These are phyloP conservation scores for Blera fallax DNA, from an alignment of 2,888 invertebrate genomes.

Conservation along the genomic window DNA sequence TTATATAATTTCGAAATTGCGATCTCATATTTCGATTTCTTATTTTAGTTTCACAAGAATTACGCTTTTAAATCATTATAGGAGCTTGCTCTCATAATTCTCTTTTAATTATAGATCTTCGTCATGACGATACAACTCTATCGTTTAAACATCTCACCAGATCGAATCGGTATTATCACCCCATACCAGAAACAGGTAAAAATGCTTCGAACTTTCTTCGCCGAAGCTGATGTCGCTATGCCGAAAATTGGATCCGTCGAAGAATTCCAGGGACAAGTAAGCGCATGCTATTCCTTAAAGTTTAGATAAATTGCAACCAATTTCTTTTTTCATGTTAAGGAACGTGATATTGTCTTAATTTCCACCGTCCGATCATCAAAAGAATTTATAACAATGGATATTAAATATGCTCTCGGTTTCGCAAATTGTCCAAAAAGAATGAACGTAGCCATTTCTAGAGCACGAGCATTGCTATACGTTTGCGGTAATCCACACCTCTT, in stretches of 20 bases:
- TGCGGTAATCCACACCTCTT: constrained; percentile 92
- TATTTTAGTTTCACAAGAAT: no score
- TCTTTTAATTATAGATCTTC: constrained; percentile 81
- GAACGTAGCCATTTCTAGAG: constrained; percentile 94
- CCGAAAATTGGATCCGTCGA: constrained; percentile 92
- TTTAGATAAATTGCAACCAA: background rate
- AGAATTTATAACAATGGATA: constrained; percentile 81
- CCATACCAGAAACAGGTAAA: constrained; percentile 95
- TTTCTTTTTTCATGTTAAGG: no score
- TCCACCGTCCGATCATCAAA: constrained; percentile 86
- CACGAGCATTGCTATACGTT: constrained; percentile 88
- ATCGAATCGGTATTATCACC: constrained; percentile 91
- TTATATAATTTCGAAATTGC: background rate
- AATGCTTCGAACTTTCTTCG: constrained; percentile 77
- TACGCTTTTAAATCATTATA: no score
- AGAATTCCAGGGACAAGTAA: constrained; percentile 93
- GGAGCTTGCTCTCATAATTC: background rate
- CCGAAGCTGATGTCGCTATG: constrained; percentile 81
- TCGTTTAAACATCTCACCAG: constrained; percentile 84
- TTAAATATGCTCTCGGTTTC: constrained; percentile 86
- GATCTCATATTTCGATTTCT: no score
- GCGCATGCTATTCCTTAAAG: background rate
- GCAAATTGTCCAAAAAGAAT: constrained; percentile 89
- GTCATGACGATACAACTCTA: constrained; percentile 85
- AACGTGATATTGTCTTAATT: constrained; percentile 85